phyloP scores from a whole-genome alignment of 2,797 vertebrate species.

The Gymnothorax reevesii region DNA sequence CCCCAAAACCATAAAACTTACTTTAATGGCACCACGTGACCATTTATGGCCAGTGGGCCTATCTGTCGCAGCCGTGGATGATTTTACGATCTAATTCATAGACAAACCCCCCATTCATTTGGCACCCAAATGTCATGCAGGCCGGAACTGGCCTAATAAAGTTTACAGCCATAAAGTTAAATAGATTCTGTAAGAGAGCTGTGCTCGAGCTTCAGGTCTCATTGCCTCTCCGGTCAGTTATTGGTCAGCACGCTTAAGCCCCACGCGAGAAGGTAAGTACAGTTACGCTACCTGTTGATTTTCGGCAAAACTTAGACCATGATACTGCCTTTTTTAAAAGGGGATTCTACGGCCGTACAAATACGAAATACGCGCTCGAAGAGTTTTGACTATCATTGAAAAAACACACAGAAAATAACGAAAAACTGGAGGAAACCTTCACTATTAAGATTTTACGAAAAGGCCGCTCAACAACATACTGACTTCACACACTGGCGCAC shows the following conservation, averaged over 20 bases:
- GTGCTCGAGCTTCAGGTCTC: conserved; percentile 76
- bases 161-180: conserved; percentile 93
- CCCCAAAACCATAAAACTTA: conserved; percentile 99
- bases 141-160: conserved; percentile 94
- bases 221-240: conserved; percentile 80
- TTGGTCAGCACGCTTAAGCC: conserved; percentile 77
- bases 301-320: conserved; percentile 20
- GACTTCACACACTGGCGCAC: neutral
- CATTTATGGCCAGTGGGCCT: conserved; percentile 99
- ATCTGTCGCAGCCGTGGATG: conserved; percentile 97
- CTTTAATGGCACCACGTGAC: conserved; percentile 99
- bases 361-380: neutral
- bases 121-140: conserved; percentile 95
- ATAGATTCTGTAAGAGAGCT: conserved; percentile 80
- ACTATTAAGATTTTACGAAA: neutral
- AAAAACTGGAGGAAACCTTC: too few species aligned
- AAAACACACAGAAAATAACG: neutral
- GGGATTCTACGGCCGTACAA: neutral
- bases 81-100: conserved; percentile 99
- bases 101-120: conserved; percentile 99
- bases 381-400: neutral
- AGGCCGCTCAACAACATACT: neutral
- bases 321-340: neutral
- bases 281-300: conserved; percentile 72
- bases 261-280: conserved; percentile 85